A percentile compares a stretch with the other conserved stretches of the same genome.
phyloP scores from a whole-genome alignment of 2,888 invertebrate genomes.

The Ecdyonurus torrentis region DNA sequence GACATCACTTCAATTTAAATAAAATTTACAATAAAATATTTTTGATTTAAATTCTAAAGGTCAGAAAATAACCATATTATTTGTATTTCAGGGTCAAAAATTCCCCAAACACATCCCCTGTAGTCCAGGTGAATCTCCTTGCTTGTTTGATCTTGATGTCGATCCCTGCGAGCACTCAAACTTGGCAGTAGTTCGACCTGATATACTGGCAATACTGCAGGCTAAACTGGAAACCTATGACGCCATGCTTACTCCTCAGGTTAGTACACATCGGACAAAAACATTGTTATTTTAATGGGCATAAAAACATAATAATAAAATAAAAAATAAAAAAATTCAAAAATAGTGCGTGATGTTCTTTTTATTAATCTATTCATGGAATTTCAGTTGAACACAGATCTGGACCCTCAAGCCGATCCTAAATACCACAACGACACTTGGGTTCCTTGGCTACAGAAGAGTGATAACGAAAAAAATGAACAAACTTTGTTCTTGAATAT shows the following conservation, averaged over 20 bases:
- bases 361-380: too few species aligned
- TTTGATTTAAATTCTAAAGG: background rate
- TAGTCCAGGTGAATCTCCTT: background rate
- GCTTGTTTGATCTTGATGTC: background rate
- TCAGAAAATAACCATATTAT: background rate
- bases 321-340: too few species aligned
- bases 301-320: too few species aligned
- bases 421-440: background rate
- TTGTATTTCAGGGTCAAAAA: background rate
- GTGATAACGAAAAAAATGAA: too few species aligned
- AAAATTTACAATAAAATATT: too few species aligned
- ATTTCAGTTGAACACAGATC: background rate
- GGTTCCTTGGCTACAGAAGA: background rate
- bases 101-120: background rate
- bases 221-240: background rate
- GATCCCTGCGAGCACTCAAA: background rate
- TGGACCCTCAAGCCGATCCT: background rate
- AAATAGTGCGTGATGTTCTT: too few species aligned
- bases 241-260: background rate
- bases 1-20: background rate
- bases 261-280: too few species aligned
- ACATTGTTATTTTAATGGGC: too few species aligned
- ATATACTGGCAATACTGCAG: background rate
- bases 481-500: too few species aligned
- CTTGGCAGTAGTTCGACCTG: background rate